Evolutionary conservation across 2,888 invertebrate species (phyloP), one percentile per base, ranked within the genome.

Genomic region (Xestia ashworthii): DNA sequence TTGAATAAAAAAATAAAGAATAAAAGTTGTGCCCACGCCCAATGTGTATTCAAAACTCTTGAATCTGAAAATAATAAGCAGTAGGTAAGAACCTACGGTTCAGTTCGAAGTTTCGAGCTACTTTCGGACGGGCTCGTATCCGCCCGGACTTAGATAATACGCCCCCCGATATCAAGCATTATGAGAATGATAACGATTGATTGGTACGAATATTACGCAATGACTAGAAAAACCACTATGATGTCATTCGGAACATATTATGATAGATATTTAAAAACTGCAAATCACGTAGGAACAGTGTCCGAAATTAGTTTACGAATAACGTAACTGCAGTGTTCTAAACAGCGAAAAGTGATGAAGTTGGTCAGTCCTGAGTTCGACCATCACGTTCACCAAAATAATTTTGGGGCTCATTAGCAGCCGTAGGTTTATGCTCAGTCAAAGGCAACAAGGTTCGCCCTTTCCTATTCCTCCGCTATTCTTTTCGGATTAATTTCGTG

Each of bases 151-250:
- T 62, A 19, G 32, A 38, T 62, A 62, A 32, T 60, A 58, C 25
- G 14, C 14, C 14, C 0, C 25, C 14, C 1, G n/a, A 6, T 75
- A 75, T 50, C 75, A 67, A 50, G 14, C 41, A 80, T 55, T 32
- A 44, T 65, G 55, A 32, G 19, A 38, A 68, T 55, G 48, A 79
- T 65, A 83, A 71, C 60, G 25, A 44, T 50, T n/a, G 32, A 19
- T 62, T 48, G 14, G 38, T n/a, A 62, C 25, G 68, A 73, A 58
- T 64, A 79, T 79, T 62, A 14, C 22, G 41, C 25, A 73, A 81
- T 67, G 6, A 55, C 9, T 55, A 12, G 11, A 14, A 60, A 8
- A 64, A 78, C 22, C 14, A 69, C 41, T 38, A 60, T 75, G 65
- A 70, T 70, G 46, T 58, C 38, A 38, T 11, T 32, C 38, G 22